phyloP scores from a whole-genome alignment of 2,888 invertebrate genomes.

The Synergus gifuensis region DNA sequence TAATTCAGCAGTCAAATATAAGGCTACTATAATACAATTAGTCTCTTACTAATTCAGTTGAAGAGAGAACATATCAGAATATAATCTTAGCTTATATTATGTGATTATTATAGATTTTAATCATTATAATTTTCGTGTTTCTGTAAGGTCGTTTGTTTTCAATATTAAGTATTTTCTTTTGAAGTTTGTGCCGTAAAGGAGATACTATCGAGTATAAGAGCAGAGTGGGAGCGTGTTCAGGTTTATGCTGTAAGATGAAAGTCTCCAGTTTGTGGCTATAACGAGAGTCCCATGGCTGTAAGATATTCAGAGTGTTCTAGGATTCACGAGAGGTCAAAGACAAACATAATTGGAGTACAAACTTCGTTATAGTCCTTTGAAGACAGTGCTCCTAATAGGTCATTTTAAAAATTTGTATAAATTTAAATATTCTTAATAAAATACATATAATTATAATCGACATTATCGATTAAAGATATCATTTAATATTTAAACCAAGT shows the following conservation, averaged over 20 bases:
- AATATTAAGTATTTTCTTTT: not conserved
- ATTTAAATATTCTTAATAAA: not conserved
- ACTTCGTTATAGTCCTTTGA: constrained; percentile 9
- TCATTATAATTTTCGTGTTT: too few species aligned
- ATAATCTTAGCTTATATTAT: not conserved
- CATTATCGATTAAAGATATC: not conserved
- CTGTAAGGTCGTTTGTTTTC: not conserved
- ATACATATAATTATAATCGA: not conserved
- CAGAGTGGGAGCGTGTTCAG: not conserved
- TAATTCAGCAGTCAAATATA: too few species aligned
- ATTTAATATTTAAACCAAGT: not conserved
- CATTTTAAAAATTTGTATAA: not conserved
- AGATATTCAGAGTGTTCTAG: constrained; percentile 6
- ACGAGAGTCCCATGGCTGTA: constrained; percentile 5
- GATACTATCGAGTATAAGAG: not conserved
- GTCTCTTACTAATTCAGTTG: not conserved
- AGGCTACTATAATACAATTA: too few species aligned
- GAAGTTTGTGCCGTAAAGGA: not conserved
- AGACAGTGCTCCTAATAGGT: not conserved
- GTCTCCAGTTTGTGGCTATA: constrained; percentile 10
- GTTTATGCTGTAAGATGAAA: constrained; percentile 7
- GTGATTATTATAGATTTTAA: not conserved
- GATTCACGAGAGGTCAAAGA: not conserved
- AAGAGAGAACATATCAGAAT: not conserved
- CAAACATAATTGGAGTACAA: constrained; percentile 10